phyloP scores from a whole-genome alignment of 1,140 invertebrate species.

The Macrotrachela quadricornifera region DNA sequence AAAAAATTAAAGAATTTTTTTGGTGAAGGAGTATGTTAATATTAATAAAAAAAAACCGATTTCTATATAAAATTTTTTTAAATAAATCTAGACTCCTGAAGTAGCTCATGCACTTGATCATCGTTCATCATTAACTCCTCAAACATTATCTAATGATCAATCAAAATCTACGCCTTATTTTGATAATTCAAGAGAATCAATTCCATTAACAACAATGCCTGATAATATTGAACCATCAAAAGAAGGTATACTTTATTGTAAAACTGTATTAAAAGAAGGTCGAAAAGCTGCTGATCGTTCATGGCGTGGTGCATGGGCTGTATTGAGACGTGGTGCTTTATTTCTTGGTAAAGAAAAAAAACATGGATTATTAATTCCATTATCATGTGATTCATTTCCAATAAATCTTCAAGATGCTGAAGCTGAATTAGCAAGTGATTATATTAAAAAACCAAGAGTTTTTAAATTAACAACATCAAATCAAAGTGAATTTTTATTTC shows the following conservation, averaged over 20 bases:
- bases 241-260: conserved; percentile 6
- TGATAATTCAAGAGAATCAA: not conserved
- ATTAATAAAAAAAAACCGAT: too few species aligned
- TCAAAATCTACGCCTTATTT: too few species aligned
- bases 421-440: conserved; percentile 5
- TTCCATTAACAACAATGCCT: not conserved
- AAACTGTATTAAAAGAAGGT: conserved; percentile 1
- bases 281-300: conserved; percentile 1
- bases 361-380: conserved; percentile 3
- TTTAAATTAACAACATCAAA: conserved; percentile 2
- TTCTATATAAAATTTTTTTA: too few species aligned
- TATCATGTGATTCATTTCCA: conserved; percentile 1
- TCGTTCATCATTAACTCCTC: too few species aligned
- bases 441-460: conserved; percentile 4
- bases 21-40: too few species aligned
- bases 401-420: not conserved
- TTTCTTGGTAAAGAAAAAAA: conserved; percentile 8
- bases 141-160: too few species aligned
- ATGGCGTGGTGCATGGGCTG: conserved; percentile 7
- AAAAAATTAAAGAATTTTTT: too few species aligned
- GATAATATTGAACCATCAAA: not conserved
- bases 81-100: too few species aligned
- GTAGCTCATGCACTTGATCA: too few species aligned
- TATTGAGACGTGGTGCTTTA: not conserved
- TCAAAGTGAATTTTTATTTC: conserved; percentile 7